phyloP scores from a whole-genome alignment of 2,113 vertebrate genomes.

The Pao palembangensis region DNA sequence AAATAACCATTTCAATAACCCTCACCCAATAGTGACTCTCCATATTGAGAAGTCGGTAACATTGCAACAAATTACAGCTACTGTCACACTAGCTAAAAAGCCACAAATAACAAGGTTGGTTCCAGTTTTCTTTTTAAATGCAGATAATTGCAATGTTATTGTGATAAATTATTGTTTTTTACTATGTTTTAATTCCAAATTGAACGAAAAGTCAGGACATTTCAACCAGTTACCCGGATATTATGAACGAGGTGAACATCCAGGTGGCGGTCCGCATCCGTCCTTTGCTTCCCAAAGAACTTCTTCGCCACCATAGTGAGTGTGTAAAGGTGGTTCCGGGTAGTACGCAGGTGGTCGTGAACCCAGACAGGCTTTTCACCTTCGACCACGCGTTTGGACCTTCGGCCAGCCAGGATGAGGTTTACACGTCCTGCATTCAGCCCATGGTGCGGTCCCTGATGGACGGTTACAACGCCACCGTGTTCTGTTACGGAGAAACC shows the following conservation, averaged over 20 bases:
- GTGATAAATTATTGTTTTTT: no score
- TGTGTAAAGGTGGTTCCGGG: conserved; percentile 81
- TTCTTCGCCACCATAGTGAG: conserved; percentile 18
- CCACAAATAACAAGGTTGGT: not conserved
- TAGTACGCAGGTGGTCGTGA: conserved; percentile 80
- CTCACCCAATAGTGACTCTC: no score
- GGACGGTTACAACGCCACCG: conserved; percentile 86
- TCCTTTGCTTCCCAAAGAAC: conserved; percentile 84
- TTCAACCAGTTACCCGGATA: not conserved
- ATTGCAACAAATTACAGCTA: conserved; percentile 40
- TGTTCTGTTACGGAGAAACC: conserved; percentile 90
- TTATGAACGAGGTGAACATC: conserved; percentile 81
- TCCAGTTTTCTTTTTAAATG: no score
- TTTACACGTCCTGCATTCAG: conserved; percentile 82
- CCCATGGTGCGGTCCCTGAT: conserved; percentile 80
- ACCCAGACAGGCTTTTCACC: conserved; percentile 79
- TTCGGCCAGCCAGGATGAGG: conserved; percentile 79
- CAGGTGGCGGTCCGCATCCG: conserved; percentile 88
- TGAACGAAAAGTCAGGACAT: not conserved
- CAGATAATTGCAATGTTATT: no score
- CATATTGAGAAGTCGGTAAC: no score
- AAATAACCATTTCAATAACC: no score
- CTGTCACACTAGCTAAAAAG: not conserved
- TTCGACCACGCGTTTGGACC: no score
- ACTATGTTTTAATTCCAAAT: no score